Evolutionary conservation across 2,797 vertebrate genomes (phyloP), one percentile per base, ranked within the genome.

Genomic region (Myoxocephalus aenaeus): DNA sequence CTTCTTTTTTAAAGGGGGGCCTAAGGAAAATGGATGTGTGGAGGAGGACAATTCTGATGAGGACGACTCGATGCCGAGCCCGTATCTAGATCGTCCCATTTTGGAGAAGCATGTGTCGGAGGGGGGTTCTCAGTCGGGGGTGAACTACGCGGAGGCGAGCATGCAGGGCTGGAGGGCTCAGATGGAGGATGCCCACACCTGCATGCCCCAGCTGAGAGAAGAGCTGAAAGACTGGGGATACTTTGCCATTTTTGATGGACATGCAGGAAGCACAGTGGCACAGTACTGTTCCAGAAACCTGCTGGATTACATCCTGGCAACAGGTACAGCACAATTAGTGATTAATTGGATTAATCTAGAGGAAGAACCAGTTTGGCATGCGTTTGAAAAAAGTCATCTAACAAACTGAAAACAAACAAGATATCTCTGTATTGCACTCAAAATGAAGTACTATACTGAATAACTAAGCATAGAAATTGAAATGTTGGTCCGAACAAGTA

Each of bases 101-200:
- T 71, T 95, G 87, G 90, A 94, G 69, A 96, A 96, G 85, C 81
- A 92, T 5, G 92, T 90, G 50, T 88, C 78, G 17, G 91, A 95
- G 87, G 92, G 95, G 40, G 88, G 93, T 4, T 83, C 91, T 10
- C 62, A 87, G 54, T 50, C 67, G 25, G 87, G 88, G 29, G 0
- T 93, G 79, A 92, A 81, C 90, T 96, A 96, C 1, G 95, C 94
- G 5, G 77, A 94, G 75, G 95, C 94, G 18, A 92, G 92, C 70
- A 96, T 95, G 94, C 96, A 97, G 82, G 96, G 96, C 44, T 96
- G 96, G 96, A 92, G 95, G 86, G 85, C 91, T 4, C 94, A 94
- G 79, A 95, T 95, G 96, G 96, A 96, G 89, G 96, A 97, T 0
- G 94, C 96, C 6, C 96, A 96, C 72, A 78, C 93, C 67, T 95